Percentiles rank a stretch among this genome's conserved stretches.
phyloP scores from a whole-genome alignment of 1,140 invertebrate species.

The Oppia nitens region DNA sequence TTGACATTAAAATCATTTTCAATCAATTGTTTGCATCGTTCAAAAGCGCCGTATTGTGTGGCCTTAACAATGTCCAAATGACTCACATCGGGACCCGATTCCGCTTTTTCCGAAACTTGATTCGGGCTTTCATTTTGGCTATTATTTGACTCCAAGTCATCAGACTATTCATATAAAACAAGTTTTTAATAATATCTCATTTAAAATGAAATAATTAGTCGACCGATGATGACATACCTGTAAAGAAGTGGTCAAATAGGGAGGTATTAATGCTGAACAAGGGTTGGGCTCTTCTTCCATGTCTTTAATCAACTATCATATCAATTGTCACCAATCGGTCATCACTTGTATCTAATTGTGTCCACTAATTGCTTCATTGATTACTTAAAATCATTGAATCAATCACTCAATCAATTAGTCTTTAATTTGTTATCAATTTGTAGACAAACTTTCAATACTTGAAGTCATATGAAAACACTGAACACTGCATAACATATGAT shows the following conservation, averaged over 20 bases:
- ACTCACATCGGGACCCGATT: neutral
- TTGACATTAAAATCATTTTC: conserved; percentile 79
- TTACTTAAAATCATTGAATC: no score
- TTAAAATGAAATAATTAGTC: neutral
- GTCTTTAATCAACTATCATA: neutral
- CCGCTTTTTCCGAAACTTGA: neutral
- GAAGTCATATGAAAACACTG: no score
- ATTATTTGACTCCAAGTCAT: neutral
- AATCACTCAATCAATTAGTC: no score
- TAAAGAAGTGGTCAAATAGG: neutral
- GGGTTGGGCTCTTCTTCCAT: neutral
- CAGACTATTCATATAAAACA: neutral
- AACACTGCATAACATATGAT: no score
- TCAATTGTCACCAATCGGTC: no score
- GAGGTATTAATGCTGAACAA: neutral
- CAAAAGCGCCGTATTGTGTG: conserved; percentile 72
- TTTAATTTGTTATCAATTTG: no score
- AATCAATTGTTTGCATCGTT: conserved; percentile 62
- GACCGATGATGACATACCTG: neutral
- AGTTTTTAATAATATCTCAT: neutral
- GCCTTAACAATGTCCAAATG: conserved; percentile 69
- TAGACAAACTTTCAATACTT: no score
- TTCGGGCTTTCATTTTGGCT: neutral
- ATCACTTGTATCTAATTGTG: no score
- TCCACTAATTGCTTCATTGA: no score